A percentile compares a stretch with the other conserved stretches of the same genome.
Evolutionary conservation across 2,797 vertebrate species (phyloP).

Genomic region (Malacoraja senta): DNA sequence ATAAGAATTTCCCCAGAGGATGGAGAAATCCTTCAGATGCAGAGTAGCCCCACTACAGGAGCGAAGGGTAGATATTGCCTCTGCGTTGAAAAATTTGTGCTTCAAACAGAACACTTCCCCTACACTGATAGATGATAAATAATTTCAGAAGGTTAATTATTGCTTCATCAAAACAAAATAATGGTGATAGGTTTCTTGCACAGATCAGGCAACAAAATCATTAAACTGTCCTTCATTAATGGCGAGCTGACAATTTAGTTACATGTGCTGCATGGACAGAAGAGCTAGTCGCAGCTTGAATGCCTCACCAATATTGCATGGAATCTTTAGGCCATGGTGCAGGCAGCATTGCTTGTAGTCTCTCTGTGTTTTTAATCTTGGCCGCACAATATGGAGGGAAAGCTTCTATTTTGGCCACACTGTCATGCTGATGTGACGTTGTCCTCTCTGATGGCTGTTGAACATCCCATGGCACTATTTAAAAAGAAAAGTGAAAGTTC

Average conservation of each 20-base stretch:
- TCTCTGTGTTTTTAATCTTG: neutral
- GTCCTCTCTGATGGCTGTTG: neutral
- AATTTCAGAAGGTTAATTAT: neutral
- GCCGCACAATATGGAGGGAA: neutral
- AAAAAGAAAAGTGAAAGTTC: neutral
- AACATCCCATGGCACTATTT: neutral
- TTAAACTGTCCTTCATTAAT: neutral
- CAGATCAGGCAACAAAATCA: neutral
- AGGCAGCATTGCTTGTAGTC: neutral
- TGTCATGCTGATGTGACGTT: neutral
- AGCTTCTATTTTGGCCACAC: neutral
- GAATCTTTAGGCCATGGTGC: neutral
- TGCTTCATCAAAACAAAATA: neutral
- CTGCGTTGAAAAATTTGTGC: constrained; percentile 46
- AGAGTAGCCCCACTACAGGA: constrained; percentile 51
- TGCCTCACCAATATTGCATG: neutral
- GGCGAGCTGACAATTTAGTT: neutral
- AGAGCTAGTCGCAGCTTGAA: neutral
- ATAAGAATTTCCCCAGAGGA: constrained; percentile 55
- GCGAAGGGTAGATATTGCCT: constrained; percentile 45
- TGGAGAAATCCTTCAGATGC: constrained; percentile 52
- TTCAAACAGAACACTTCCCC: neutral
- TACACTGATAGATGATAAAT: neutral
- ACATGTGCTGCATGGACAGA: neutral
- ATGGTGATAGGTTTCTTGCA: neutral